Conservation (phyloP, 2,797 vertebrate genomes). For the Hydrocynus forskahlii region DNA sequence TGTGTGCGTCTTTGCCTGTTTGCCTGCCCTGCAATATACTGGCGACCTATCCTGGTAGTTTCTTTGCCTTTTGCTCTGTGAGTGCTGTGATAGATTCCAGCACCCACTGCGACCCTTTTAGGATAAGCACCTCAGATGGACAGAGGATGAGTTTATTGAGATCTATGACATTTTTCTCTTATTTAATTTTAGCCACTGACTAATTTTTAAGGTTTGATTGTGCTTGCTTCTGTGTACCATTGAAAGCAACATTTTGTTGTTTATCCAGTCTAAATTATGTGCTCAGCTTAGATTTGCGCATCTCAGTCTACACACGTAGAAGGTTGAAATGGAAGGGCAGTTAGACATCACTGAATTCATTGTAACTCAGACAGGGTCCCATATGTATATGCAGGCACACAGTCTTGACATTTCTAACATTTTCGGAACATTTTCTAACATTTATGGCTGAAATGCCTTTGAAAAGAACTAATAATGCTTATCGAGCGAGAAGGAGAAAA, state of each 20-base stretch:
- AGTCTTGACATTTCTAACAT: background rate
- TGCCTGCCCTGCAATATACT: no score
- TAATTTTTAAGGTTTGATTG: background rate
- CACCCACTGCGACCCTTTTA: no score
- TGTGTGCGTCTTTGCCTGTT: no score
- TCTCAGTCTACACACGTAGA: background rate
- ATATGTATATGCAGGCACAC: background rate
- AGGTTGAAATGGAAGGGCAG: background rate
- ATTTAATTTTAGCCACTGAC: background rate
- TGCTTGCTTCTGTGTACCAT: background rate
- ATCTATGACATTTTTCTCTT: background rate
- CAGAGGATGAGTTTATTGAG: background rate
- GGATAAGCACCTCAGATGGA: no score
- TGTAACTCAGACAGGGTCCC: background rate
- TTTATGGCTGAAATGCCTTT: conserved; percentile 4
- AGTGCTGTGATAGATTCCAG: no score
- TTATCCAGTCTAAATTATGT: background rate
- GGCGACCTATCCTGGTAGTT: no score
- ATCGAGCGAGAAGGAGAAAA: background rate
- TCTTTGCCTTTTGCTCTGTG: no score
- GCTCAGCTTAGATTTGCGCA: background rate
- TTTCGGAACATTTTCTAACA: background rate
- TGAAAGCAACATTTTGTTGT: background rate
- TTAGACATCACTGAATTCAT: background rate
- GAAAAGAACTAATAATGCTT: background rate